A percentile compares a stretch with the other conserved stretches of the same genome.
These are phyloP conservation scores for Drosophila limbata DNA, from an alignment of 2,888 invertebrate genomes.

Conservation along the genomic window DNA sequence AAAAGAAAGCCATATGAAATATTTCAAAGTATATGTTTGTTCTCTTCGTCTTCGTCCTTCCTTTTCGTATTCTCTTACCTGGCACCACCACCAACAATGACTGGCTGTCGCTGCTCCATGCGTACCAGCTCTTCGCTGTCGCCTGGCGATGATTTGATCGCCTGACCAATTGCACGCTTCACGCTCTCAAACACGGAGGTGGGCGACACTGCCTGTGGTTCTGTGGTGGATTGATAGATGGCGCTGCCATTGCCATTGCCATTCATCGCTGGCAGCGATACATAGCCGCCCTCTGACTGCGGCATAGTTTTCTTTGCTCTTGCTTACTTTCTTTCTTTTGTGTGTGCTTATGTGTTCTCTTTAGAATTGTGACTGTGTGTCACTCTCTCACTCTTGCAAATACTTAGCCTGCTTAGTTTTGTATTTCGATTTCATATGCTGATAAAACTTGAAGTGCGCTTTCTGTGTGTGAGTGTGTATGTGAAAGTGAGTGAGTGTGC, in stretches of 20 bases:
- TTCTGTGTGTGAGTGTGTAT: slow-evolving; percentile 21
- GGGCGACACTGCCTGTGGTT: slow-evolving; percentile 81
- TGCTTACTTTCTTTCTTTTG: slow-evolving; percentile 29
- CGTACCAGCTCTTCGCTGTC: slow-evolving; percentile 83
- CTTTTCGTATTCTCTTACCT: slow-evolving; percentile 82
- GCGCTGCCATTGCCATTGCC: slow-evolving; percentile 82
- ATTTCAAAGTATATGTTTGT: slow-evolving; percentile 9
- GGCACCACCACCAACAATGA: slow-evolving; percentile 83
- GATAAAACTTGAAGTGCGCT: slow-evolving; percentile 40
- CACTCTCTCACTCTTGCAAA: slow-evolving; percentile 28
- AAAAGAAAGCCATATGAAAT: slow-evolving; percentile 33
- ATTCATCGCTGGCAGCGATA: slow-evolving; percentile 84
- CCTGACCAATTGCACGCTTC: slow-evolving; percentile 85
- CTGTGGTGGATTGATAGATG: slow-evolving; percentile 86
- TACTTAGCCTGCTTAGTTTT: slow-evolving; percentile 58
- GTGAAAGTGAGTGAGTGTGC: slow-evolving; percentile 12
- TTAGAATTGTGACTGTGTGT: slow-evolving; percentile 19
- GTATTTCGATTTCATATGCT: slow-evolving; percentile 17
- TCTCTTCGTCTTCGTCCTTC: slow-evolving; percentile 1
- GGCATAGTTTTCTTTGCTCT: slow-evolving; percentile 76
- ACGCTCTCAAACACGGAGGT: slow-evolving; percentile 85
- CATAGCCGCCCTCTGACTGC: slow-evolving; percentile 85
- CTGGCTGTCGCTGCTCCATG: slow-evolving; percentile 82
- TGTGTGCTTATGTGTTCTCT: slow-evolving; percentile 11
- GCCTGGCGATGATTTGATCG: slow-evolving; percentile 83